Conservation (phyloP, 2,113 vertebrate species). For the Plecturocebus donacophilus region DNA sequence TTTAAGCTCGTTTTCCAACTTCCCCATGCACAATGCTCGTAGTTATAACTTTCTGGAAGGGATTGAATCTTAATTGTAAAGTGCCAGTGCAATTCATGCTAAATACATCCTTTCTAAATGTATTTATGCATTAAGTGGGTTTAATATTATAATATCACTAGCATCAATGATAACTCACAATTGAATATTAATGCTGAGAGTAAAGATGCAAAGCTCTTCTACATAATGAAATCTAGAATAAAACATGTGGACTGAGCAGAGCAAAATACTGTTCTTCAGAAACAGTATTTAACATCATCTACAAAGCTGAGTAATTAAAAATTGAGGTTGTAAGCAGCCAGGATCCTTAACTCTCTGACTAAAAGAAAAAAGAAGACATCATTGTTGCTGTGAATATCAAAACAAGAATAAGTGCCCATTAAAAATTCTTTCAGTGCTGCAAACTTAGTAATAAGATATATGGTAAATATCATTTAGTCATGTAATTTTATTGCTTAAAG, state of each 20-base stretch:
- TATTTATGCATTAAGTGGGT: conserved; percentile 16
- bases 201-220: neutral
- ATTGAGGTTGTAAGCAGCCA: neutral
- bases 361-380: neutral
- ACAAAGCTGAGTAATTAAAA: conserved; percentile 21
- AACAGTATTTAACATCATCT: conserved; percentile 19
- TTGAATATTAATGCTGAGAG: neutral
- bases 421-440: neutral
- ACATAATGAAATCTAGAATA: conserved; percentile 19
- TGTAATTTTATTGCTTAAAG: neutral
- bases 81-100: neutral
- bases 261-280: conserved; percentile 5
- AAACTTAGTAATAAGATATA: neutral
- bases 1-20: neutral
- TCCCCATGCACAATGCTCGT: neutral
- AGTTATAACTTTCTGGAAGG: conserved; percentile 32
- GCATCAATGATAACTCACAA: neutral
- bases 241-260: neutral
- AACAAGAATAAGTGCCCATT: neutral
- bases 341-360: neutral
- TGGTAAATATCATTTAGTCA: neutral
- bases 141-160: conserved; percentile 12
- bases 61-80: neutral
- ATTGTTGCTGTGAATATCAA: neutral
- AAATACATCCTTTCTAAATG: conserved; percentile 35